Base-by-base conservation (phyloP, 2,797 vertebrate species). In the Botia kubotai region DNA sequence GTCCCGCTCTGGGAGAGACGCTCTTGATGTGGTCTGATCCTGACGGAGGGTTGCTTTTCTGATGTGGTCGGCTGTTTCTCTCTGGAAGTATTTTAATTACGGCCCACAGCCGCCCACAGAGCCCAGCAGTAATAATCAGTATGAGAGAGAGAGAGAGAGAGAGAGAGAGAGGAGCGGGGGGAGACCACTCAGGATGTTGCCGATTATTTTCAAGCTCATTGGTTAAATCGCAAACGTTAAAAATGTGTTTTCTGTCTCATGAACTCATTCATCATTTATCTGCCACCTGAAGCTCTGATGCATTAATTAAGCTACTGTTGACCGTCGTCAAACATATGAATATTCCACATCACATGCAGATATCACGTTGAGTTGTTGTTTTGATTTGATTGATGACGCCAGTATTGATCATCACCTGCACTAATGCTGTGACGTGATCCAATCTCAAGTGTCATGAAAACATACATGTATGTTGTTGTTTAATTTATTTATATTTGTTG, bases 41-140 rank as follows among this genome's bases (percentile, higher is more conserved):
- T 94, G 92, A 92, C 91, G 91, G 94, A 93, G 93, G 93, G 93
- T 88, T 92, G 93, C 90, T 92, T 87, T 91, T 96, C 88, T 93
- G 95, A 96, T 97, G 95, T 96, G 95, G 95, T 94, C 88, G 87
- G 91, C 92, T 88, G 92, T 91, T 92, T 91, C 94, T 94, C 92
- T 92, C 94, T 94, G 93, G 94, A 96, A 95, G 93, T 95, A 95
- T 95, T 94, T 95, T 95, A 96, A 96, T 96, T 93, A 94, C 87
- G 91, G 90, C 91, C 91, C 88, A 90, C 89, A 92, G 74, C 92
- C 92, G 92, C 93, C 93, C 93, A 94, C 94, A 92, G 91, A 94
- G 93, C 90, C 88, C 91, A 89, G 82, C 80, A 92, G 91, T 92
- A 92, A 93, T 90, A 91, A 94, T 90, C 91, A 90, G 88, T 77